A percentile compares a stretch with the other conserved stretches of the same genome.
These are phyloP conservation scores for Drosophila dunni DNA, from an alignment of 1,140 invertebrate species.

Conservation along the genomic window DNA sequence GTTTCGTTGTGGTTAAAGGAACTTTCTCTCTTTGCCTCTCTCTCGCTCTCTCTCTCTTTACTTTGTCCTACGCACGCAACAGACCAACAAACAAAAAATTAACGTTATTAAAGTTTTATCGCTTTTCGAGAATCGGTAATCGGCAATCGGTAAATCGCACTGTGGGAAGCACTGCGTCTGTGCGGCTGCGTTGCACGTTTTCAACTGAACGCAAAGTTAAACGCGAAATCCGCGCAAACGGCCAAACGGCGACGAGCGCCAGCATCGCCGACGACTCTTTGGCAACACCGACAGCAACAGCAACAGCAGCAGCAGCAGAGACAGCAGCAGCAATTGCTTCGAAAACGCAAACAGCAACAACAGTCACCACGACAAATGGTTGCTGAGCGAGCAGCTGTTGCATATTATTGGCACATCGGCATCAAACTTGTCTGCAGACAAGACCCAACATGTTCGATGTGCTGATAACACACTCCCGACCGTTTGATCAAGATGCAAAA, in stretches of 20 bases:
- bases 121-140: slow-evolving; percentile 16
- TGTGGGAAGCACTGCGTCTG: slow-evolving; percentile 61
- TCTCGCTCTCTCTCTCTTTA: not conserved
- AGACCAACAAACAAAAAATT: slow-evolving; percentile 8
- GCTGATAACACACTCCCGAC: slow-evolving; percentile 51
- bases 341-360: slow-evolving; percentile 18
- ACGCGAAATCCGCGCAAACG: slow-evolving; percentile 70
- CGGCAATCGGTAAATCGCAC: slow-evolving; percentile 13
- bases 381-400: slow-evolving; percentile 55
- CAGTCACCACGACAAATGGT: slow-evolving; percentile 27
- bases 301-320: slow-evolving; percentile 28
- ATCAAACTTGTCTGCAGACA: slow-evolving; percentile 56
- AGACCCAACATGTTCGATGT: slow-evolving; percentile 63
- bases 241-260: slow-evolving; percentile 22
- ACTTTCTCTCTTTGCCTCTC: not conserved
- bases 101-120: slow-evolving; percentile 19
- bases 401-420: slow-evolving; percentile 78
- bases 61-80: slow-evolving; percentile 11
- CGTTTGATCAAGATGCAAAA: not conserved
- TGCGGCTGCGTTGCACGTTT: slow-evolving; percentile 80
- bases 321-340: slow-evolving; percentile 14
- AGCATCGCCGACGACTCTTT: slow-evolving; percentile 39
- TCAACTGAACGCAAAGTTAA: slow-evolving; percentile 69
- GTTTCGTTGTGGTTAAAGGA: not conserved
- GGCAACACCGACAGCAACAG: slow-evolving; percentile 37